Evolutionary conservation across 2,113 vertebrate species (phyloP), one percentile per base, ranked within the genome.

Genomic region (Gopherus flavomarginatus): DNA sequence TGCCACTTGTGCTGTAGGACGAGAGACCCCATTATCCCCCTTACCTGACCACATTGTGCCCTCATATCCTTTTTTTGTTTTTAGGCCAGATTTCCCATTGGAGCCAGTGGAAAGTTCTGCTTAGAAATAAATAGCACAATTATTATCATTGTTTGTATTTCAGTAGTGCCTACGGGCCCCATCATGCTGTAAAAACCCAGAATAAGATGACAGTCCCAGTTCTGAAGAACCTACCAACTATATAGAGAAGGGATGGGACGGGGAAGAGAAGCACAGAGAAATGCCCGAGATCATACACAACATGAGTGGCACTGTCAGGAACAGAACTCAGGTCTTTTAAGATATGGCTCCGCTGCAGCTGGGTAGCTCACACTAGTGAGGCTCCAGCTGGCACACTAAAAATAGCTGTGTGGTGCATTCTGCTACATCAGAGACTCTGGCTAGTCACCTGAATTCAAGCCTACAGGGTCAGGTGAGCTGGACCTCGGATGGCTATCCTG

Each of bases 111-210:
- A 17, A 91, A 21, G 38, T 59, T 79, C 89, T 93, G 85, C 56
- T 56, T 87, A 35, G 80, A 92, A 90, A 6, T 5, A 72, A 38
- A 5, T 77, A 53, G 2, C 5, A 85, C 8, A 14, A 26, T 22
- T 44, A 11, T 24, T 44, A 22, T 26, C 19, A 47, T 47, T 27
- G 26, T 52, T 38, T 1, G 2, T 9, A 29, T 56, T 89, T 3
- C 11, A 42, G 35, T 81, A 52, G 6, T 44, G 82, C 42, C 81
- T 57, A 16, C 27, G 83, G 88, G 27, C 13, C 31, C 85, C 19
- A 19, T 26, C 7, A 12, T 9, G 1, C 16, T 59, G 44, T 31
- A 11, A 8, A 83, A 83, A 53, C 2, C 11, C 38, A 19, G 0
- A n/a, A 8, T 49, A 50, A 86, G 69, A 38, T 72, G n/a, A 75